These are phyloP conservation scores for Chrysemys picta DNA, from an alignment of 2,113 vertebrate species.

Conservation along the genomic window DNA sequence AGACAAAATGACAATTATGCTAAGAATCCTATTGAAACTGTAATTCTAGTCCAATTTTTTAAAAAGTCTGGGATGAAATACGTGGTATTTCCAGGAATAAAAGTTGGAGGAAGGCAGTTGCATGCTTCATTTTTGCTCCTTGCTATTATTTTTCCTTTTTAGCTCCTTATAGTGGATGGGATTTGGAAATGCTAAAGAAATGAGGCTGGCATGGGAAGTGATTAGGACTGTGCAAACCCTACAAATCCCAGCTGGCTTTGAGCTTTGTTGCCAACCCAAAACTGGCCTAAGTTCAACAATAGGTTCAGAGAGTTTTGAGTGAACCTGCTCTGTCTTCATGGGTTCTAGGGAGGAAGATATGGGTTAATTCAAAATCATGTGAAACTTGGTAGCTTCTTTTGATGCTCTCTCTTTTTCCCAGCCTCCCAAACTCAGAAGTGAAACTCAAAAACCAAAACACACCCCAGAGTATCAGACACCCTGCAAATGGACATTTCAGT, in stretches of 20 bases:
- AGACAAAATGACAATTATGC: not conserved
- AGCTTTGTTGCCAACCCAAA: not conserved
- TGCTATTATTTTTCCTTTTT: not conserved
- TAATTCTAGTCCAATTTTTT: not conserved
- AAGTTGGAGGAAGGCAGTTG: not conserved
- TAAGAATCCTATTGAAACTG: not conserved
- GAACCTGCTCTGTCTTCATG: not conserved
- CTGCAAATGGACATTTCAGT: not conserved
- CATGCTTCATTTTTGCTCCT: not conserved
- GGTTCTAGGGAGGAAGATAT: too few relatives aligned
- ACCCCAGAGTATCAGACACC: not conserved
- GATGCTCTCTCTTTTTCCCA: too few relatives aligned
- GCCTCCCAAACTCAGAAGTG: not conserved
- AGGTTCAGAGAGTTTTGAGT: not conserved
- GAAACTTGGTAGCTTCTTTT: not conserved
- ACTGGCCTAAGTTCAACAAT: not conserved
- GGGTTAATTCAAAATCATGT: not conserved
- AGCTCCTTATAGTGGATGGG: not conserved
- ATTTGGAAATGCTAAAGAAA: not conserved
- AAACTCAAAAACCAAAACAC: not conserved
- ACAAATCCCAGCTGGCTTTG: fast-evolving
- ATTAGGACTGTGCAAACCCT: not conserved
- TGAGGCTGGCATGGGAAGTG: not conserved
- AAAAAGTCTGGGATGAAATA: not conserved
- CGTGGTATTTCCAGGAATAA: not conserved